Evolutionary conservation across 2,113 vertebrate species (phyloP).

Genomic region (Hystrix cristata): DNA sequence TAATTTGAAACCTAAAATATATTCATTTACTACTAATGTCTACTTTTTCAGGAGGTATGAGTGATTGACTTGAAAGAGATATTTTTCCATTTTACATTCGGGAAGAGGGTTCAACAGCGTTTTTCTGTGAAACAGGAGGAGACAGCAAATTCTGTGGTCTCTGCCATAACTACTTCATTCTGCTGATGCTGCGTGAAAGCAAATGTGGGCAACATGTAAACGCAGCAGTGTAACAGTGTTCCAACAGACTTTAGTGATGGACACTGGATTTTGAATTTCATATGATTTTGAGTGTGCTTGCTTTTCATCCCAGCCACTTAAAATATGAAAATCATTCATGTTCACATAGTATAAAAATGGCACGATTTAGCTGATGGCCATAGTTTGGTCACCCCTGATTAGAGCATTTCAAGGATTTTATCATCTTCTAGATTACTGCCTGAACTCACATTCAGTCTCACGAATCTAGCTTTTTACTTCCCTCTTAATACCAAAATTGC

Average conservation of each 20-base stretch:
- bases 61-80: background rate
- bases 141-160: background rate
- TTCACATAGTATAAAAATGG: background rate
- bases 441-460: background rate
- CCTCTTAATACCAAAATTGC: background rate
- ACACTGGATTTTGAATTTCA: background rate
- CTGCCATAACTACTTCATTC: background rate
- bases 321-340: background rate
- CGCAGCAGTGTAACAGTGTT: background rate
- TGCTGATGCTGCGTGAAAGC: rapidly evolving
- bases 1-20: background rate
- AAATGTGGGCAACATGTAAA: background rate
- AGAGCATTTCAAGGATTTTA: background rate
- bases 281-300: background rate
- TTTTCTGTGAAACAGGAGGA: background rate
- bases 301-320: background rate
- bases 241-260: background rate
- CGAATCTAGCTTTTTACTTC: background rate
- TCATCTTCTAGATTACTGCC: background rate
- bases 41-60: background rate
- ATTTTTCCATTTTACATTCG: background rate
- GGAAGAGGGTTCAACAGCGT: background rate
- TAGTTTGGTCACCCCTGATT: background rate
- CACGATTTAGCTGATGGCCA: background rate
- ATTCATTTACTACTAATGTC: background rate